A percentile compares a stretch with the other conserved stretches of the same genome.
Evolutionary conservation across 2,888 invertebrate genomes (phyloP).

Genomic region (Scrobipalpa atriplicella): DNA sequence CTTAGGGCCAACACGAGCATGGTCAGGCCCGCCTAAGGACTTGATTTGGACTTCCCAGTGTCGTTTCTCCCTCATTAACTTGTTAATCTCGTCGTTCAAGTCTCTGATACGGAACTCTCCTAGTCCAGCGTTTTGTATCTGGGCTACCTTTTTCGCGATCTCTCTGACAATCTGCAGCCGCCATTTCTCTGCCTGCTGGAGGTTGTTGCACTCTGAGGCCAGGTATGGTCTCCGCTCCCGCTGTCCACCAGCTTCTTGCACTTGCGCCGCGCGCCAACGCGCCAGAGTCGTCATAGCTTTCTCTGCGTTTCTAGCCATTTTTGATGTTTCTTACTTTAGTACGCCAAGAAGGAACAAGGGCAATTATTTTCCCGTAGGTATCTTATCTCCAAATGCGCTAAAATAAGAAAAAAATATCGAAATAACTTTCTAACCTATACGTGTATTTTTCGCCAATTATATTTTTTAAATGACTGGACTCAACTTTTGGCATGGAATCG

Average conservation of each 20-base stretch:
- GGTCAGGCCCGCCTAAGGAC: conserved; percentile 97
- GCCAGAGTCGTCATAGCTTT: conserved; percentile 99
- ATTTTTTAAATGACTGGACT: neutral
- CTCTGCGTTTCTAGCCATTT: conserved; percentile 97
- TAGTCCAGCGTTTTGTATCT: conserved; percentile 99
- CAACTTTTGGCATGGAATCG: neutral
- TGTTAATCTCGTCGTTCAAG: conserved; percentile 99
- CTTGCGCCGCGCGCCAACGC: conserved; percentile 98
- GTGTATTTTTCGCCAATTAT: neutral
- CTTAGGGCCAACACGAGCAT: conserved; percentile 94
- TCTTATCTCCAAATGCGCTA: neutral
- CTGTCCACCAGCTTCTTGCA: conserved; percentile 94
- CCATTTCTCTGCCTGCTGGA: conserved; percentile 98
- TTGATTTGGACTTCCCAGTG: conserved; percentile 99
- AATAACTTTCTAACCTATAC: neutral
- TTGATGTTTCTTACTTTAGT: conserved; percentile 45
- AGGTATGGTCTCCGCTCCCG: conserved; percentile 95
- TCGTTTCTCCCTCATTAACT: conserved; percentile 95
- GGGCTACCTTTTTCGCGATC: conserved; percentile 98
- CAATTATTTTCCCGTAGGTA: neutral
- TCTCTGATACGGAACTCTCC: conserved; percentile 99
- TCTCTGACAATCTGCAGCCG: conserved; percentile 98
- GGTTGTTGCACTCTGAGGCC: conserved; percentile 96
- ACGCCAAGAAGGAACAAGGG: neutral
- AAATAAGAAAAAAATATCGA: neutral